Conservation (phyloP, 2,888 invertebrate genomes). For the Cyaniris semiargus region DNA sequence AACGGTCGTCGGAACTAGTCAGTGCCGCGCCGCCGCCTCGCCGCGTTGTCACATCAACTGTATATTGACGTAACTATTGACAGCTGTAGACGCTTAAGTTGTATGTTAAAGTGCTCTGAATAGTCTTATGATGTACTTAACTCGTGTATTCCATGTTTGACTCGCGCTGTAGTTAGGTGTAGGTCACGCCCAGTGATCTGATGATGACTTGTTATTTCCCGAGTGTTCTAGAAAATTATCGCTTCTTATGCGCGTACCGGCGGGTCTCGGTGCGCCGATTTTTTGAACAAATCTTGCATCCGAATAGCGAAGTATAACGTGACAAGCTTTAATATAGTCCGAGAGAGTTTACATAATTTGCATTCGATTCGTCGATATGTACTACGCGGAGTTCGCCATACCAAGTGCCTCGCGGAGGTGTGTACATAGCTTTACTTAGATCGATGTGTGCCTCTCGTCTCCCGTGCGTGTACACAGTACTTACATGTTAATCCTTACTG, state of each 20-base stretch:
- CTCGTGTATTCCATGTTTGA: slow-evolving; percentile 55
- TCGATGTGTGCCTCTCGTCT: slow-evolving; percentile 64
- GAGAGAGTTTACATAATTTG: slow-evolving; percentile 12
- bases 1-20: slow-evolving; percentile 13
- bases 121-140: slow-evolving; percentile 72
- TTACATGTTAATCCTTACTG: slow-evolving; percentile 24
- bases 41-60: slow-evolving; percentile 52
- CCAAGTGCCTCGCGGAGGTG: slow-evolving; percentile 69
- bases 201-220: slow-evolving; percentile 16
- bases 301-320: slow-evolving; percentile 13
- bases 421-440: slow-evolving; percentile 67
- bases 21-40: slow-evolving; percentile 50
- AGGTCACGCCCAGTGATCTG: slow-evolving; percentile 14
- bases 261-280: neutral
- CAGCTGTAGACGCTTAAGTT: slow-evolving; percentile 50
- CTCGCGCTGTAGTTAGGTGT: slow-evolving; percentile 37
- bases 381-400: slow-evolving; percentile 43
- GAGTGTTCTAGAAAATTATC: slow-evolving; percentile 8
- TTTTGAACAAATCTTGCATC: neutral
- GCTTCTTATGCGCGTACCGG: neutral
- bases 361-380: neutral
- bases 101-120: slow-evolving; percentile 62
- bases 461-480: slow-evolving; percentile 34
- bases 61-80: slow-evolving; percentile 49
- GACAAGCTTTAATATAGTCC: slow-evolving; percentile 21